Evolutionary conservation across 2,113 vertebrate genomes (phyloP), one percentile per base, ranked within the genome.

Genomic region (Riparia riparia): DNA sequence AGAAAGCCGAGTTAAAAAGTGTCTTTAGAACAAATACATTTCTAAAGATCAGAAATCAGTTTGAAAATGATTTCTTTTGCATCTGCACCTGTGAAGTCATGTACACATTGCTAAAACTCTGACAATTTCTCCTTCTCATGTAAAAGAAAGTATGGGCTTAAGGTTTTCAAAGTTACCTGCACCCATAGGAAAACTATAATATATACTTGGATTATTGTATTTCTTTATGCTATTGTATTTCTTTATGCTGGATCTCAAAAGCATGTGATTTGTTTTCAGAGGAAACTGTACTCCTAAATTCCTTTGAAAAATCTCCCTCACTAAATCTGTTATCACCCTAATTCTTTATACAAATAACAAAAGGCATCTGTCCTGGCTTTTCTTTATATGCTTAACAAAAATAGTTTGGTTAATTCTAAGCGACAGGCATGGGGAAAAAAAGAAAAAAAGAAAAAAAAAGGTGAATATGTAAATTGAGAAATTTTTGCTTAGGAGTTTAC

Each of bases 251-350:
- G 15, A 12, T 66, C 34, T 89, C 3, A 3, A 51, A 82, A 56
- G 68, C n/a, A 72, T 70, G 32, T 41, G 68, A 95, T 81, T 86
- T 90, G 83, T 73, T 97, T 95, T 92, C 18, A 15, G 77, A 84
- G 65, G 39, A 57, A 89, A 66, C 41, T 14, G 12, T 88, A 61
- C n/a, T 90, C 34, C 56, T 81, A n/a, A 81, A 84, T 78, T 92
- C 73, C 60, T 89, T 84, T 86, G 72, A 89, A 94, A 93, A 92
- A 89, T 39, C 15, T 80, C 63, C 51, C 41, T 81, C 17, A 7
- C 39, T 92, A 68, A 70, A 92, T 81, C 83, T 82, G 47, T 78
- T 86, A 84, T 26, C 70, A 49, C 44, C 26, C 28, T 84, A 86
- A 73, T 78, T 86, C 87, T 92, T 86, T 74, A 37, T 8, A 34